Conservation (phyloP, 2,797 vertebrate species). For the Antennarius maculatus region DNA sequence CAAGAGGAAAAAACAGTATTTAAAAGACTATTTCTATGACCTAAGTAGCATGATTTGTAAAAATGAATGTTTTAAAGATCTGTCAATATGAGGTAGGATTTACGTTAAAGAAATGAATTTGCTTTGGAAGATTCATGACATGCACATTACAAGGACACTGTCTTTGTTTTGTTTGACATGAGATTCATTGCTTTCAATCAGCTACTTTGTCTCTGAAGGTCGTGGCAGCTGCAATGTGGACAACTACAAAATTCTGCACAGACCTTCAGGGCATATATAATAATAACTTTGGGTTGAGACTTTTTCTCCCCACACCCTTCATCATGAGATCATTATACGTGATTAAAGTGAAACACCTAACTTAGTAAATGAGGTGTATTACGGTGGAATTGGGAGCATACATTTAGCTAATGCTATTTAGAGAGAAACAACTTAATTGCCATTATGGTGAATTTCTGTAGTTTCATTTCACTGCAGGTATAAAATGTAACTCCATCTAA, state of each 20-base stretch:
- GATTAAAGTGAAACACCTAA: not conserved
- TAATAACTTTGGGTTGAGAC: too few relatives aligned
- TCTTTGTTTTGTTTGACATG: not conserved
- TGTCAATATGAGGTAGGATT: not conserved
- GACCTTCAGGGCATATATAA: not conserved
- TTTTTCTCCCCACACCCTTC: too few relatives aligned
- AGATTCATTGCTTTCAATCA: not conserved
- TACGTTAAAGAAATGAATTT: not conserved
- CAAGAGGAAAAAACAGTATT: not conserved
- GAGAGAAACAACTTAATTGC: conserved; percentile 4
- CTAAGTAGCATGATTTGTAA: not conserved
- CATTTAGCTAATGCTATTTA: not conserved
- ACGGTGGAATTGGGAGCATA: too few relatives aligned
- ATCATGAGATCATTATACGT: not conserved
- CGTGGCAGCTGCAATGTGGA: not conserved
- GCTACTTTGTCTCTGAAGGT: not conserved
- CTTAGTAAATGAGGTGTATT: not conserved
- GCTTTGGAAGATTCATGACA: not conserved
- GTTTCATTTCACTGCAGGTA: conserved; percentile 36
- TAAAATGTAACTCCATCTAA: conserved; percentile 51
- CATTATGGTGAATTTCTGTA: conserved; percentile 12
- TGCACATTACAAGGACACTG: not conserved
- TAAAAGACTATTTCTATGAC: not conserved
- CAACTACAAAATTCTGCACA: not conserved
- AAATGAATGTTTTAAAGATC: not conserved